Conservation (phyloP, 2,113 vertebrate species). For the Halcyon malimbica region DNA sequence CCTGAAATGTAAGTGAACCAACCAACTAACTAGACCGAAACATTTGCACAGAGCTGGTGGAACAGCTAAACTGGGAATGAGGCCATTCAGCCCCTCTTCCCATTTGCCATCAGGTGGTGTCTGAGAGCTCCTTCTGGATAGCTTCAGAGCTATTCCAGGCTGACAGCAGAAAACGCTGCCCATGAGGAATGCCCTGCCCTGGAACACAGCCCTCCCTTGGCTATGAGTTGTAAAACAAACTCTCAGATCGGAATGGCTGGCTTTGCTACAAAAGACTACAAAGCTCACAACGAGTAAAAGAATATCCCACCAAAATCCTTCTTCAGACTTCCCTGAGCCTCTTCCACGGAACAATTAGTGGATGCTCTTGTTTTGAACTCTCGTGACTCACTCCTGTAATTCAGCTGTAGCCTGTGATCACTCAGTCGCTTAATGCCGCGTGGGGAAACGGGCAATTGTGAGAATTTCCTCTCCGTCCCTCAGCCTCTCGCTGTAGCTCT, state of each 20-base stretch:
- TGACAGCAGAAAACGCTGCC: background rate
- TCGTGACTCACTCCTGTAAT: slow-evolving; percentile 35
- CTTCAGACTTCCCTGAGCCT: slow-evolving; percentile 10
- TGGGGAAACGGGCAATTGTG: slow-evolving; percentile 5
- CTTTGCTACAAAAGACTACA: background rate
- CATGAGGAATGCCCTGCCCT: background rate
- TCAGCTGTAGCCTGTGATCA: background rate
- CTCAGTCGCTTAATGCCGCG: background rate
- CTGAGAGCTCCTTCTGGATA: background rate
- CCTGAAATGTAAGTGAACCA: background rate
- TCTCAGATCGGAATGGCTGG: background rate
- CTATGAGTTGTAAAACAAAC: background rate
- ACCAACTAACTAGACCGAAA: background rate
- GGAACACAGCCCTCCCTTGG: background rate
- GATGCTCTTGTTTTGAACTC: slow-evolving; percentile 68
- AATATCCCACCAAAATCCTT: slow-evolving; percentile 36
- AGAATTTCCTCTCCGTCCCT: slow-evolving; percentile 46
- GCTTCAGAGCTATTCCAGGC: background rate
- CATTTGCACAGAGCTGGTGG: background rate
- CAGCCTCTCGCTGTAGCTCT: background rate
- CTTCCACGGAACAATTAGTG: slow-evolving; percentile 61
- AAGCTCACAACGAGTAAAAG: slow-evolving; percentile 32
- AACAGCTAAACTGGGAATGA: background rate
- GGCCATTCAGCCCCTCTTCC: background rate
- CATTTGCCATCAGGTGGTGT: background rate